Evolutionary conservation across 2,888 invertebrate species (phyloP).

Genomic region (Meiosimyza decipiens): DNA sequence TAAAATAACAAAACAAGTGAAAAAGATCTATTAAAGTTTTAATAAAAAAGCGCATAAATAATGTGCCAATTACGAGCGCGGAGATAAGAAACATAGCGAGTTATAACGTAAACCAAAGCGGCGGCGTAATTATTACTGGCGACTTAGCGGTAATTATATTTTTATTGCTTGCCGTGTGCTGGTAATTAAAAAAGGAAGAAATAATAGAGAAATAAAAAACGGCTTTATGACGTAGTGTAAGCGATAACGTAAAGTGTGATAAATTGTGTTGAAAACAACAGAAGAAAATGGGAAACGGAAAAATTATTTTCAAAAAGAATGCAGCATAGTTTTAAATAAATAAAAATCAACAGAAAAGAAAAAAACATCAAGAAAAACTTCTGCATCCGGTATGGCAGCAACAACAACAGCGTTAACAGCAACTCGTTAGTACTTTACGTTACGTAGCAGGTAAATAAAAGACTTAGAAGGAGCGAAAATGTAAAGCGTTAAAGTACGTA

Average conservation of each 20-base stretch:
- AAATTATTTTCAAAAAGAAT: slow-evolving; percentile 5
- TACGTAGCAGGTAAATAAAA: not conserved
- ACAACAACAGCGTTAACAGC: not conserved
- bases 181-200: slow-evolving; percentile 17
- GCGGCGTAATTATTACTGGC: not conserved
- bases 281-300: not conserved
- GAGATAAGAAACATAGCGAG: not conserved
- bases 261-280: slow-evolving; percentile 6
- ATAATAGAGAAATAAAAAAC: not conserved
- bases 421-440: not conserved
- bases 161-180: not conserved
- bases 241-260: slow-evolving; percentile 5
- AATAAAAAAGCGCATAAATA: not conserved
- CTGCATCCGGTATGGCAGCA: not conserved
- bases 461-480: too few species aligned
- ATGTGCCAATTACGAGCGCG: not conserved
- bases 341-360: not conserved
- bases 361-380: not conserved
- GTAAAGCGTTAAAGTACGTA: too few species aligned
- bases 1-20: slow-evolving; percentile 11
- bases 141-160: slow-evolving; percentile 7
- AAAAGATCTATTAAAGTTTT: not conserved
- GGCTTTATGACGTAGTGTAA: not conserved
- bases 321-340: slow-evolving; percentile 5
- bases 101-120: not conserved